Evolutionary conservation across 2,797 vertebrate genomes (phyloP), one percentile per base, ranked within the genome.

Genomic region (Enteromius radiatus): DNA sequence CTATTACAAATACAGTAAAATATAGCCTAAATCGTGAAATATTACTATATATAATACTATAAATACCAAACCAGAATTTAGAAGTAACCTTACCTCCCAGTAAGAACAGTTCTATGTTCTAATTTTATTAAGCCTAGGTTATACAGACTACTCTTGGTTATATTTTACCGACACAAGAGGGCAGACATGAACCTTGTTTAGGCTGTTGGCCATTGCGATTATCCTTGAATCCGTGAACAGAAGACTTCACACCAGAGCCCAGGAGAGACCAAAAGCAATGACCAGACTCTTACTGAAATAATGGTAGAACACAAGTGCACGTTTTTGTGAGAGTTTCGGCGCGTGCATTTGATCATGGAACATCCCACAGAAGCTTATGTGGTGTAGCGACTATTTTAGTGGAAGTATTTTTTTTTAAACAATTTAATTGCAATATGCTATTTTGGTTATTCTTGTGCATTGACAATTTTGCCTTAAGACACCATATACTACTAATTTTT

Each of bases 161-260:
- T 47, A 49, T 63, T 75, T 75, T 41, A 43, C n/a, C 28, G 47
- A 56, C 80, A 33, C 80, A 54, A 76, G 80, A 82, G 59, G 80
- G 80, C 80, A 82, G 61, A 67, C 71, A 31, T 5, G 23, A 21
- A 75, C 61, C 49, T 63, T 21, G 17, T 65, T 23, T 28, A 3
- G 8, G 19, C 9, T 49, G 17, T 36, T 74, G 15, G 8, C 52
- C 10, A 28, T 12, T 23, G 38, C 3, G 17, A 10, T 45, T 12
- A 21, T 47, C 26, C 3, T 43, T 81, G 28, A 63, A 65, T 28
- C 47, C 71, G 28, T 31, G 59, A 54, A 15, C 36, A 28, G 19
- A 49, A 64, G 19, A 26, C 21, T 71, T 74, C n/a, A 63, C 43
- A 75, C 31, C 14, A 43, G 33, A 63, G 56, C 11, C 28, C 45